Conservation (phyloP, 2,888 invertebrate genomes). For the Ormyrus labotus region DNA sequence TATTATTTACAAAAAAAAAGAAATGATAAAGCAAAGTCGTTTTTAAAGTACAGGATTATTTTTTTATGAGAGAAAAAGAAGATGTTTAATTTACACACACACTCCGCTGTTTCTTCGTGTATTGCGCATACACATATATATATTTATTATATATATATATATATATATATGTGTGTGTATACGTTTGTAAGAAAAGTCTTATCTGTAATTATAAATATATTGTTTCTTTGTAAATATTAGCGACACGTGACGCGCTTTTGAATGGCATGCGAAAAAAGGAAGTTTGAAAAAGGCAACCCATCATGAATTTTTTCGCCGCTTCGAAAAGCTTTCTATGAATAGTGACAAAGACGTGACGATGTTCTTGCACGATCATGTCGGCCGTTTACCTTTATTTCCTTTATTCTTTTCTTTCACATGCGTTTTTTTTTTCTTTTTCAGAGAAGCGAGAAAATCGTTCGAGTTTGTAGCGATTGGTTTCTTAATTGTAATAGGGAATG, state of each 20-base stretch:
- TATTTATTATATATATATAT: constrained; percentile 6
- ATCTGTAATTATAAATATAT: constrained; percentile 54
- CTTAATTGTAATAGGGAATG: constrained; percentile 52
- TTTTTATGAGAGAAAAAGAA: constrained; percentile 51
- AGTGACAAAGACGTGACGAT: constrained; percentile 24
- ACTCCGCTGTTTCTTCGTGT: constrained; percentile 52
- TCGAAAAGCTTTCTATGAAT: constrained; percentile 50
- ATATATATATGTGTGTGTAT: constrained; percentile 17
- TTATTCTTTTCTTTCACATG: constrained; percentile 47
- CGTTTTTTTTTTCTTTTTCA: neutral
- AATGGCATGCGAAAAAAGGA: constrained; percentile 40
- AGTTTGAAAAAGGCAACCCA: constrained; percentile 20
- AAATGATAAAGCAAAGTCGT: constrained; percentile 43
- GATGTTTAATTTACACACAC: constrained; percentile 50
- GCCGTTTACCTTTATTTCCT: constrained; percentile 20
- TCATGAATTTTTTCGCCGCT: constrained; percentile 47
- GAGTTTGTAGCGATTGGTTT: constrained; percentile 48
- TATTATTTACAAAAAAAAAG: constrained; percentile 53
- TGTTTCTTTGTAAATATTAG: constrained; percentile 56
- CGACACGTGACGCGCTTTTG: constrained; percentile 52
- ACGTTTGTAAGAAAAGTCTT: constrained; percentile 50
- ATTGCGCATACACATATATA: constrained; percentile 42
- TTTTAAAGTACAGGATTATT: constrained; percentile 56
- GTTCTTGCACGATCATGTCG: constrained; percentile 41
- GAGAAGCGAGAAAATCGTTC: constrained; percentile 38